phyloP scores from a whole-genome alignment of 2,797 vertebrate species.

The Percopsis omiscomaycus region DNA sequence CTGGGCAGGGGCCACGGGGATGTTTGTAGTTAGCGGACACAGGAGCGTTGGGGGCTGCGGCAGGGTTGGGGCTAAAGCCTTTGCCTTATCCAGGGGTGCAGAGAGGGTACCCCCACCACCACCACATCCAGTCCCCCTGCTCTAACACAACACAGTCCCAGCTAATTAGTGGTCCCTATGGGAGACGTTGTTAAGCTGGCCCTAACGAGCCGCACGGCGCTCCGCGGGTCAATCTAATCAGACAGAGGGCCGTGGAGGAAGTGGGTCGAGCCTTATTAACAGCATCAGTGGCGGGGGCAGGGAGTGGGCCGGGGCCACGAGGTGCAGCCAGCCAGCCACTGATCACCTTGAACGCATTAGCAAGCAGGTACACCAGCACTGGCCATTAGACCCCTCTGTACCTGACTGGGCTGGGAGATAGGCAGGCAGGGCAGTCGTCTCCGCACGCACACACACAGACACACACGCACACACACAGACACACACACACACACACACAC shows the following conservation, averaged over 20 bases:
- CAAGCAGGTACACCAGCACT: constrained; percentile 62
- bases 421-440: constrained; percentile 26
- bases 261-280: constrained; percentile 85
- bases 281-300: constrained; percentile 70
- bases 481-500: neutral
- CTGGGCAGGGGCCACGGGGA: constrained; percentile 56
- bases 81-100: constrained; percentile 70
- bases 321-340: constrained; percentile 60
- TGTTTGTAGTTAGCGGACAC: constrained; percentile 68
- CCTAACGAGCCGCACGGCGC: constrained; percentile 82
- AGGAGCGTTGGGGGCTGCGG: constrained; percentile 51
- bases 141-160: constrained; percentile 82
- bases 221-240: constrained; percentile 84
- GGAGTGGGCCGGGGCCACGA: constrained; percentile 57
- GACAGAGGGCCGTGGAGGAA: constrained; percentile 83
- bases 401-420: constrained; percentile 55
- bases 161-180: constrained; percentile 86
- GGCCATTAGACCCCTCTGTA: constrained; percentile 51
- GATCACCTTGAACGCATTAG: constrained; percentile 78
- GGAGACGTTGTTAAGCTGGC: constrained; percentile 82
- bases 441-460: constrained; percentile 6
- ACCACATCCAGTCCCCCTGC: constrained; percentile 70
- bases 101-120: constrained; percentile 63
- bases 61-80: constrained; percentile 50
- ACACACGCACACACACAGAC: neutral